A percentile compares a stretch with the other conserved stretches of the same genome.
These are phyloP conservation scores for Paratrypauchen microcephalus DNA, from an alignment of 2,797 vertebrate species.

Conservation along the genomic window DNA sequence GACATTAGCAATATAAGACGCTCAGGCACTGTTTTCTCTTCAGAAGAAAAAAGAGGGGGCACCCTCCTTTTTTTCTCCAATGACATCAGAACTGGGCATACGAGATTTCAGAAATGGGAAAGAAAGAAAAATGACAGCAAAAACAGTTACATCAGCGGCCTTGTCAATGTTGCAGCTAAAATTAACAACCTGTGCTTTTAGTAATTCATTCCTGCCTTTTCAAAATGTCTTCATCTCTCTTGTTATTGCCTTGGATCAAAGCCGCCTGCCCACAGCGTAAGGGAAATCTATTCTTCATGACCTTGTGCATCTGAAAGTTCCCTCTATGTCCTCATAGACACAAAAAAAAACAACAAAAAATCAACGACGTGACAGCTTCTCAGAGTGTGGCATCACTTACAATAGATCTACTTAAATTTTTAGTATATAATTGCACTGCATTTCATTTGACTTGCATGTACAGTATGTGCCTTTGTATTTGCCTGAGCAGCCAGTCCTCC, in stretches of 20 bases:
- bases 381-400: constrained; percentile 20
- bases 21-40: constrained; percentile 54
- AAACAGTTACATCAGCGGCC: constrained; percentile 66
- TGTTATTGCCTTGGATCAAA: constrained; percentile 60
- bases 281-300: constrained; percentile 47
- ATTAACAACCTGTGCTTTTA: constrained; percentile 60
- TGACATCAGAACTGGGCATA: constrained; percentile 66
- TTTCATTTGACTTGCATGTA: neutral
- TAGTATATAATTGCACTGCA: constrained; percentile 2
- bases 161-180: constrained; percentile 65
- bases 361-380: constrained; percentile 22
- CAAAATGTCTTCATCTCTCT: constrained; percentile 61
- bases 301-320: constrained; percentile 27
- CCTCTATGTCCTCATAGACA: constrained; percentile 9
- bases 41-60: constrained; percentile 26
- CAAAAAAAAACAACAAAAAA: neutral
- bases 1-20: constrained; percentile 60
- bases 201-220: constrained; percentile 65
- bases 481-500: too few relatives aligned
- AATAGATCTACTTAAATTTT: constrained; percentile 5
- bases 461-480: neutral
- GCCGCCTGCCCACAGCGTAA: constrained; percentile 30
- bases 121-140: constrained; percentile 60
- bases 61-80: constrained; percentile 35
- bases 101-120: constrained; percentile 42